Conservation (phyloP, 2,113 vertebrate species). For the Scomber colias region DNA sequence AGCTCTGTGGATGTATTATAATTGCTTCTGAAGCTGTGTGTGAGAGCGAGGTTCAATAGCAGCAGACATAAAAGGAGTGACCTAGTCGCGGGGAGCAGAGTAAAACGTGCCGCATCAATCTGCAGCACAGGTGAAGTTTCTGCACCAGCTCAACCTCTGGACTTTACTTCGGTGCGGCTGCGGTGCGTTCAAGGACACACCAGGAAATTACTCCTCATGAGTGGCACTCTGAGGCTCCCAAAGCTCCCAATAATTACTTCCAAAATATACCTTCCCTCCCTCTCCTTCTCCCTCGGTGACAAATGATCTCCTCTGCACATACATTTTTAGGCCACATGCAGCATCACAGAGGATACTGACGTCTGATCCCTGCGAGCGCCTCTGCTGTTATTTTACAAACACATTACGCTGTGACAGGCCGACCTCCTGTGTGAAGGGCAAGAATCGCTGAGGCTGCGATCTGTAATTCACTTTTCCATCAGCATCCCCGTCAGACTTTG, state of each 20-base stretch:
- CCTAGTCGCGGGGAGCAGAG: slow-evolving; percentile 2
- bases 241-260: not conserved
- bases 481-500: not conserved
- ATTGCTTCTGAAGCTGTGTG: slow-evolving; percentile 32
- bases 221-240: slow-evolving; percentile 1
- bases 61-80: slow-evolving; percentile 28
- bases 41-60: slow-evolving; percentile 8
- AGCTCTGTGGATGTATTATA: slow-evolving; percentile 24
- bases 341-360: not conserved
- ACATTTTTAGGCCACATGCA: slow-evolving; percentile 27
- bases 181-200: slow-evolving; percentile 29
- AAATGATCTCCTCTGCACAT: slow-evolving; percentile 34
- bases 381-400: not conserved
- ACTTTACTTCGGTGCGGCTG: slow-evolving; percentile 8
- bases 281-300: not conserved
- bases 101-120: slow-evolving; percentile 13
- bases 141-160: not conserved
- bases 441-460: not conserved
- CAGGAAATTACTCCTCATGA: slow-evolving; percentile 8
- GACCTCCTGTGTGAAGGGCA: not conserved
- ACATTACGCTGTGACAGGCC: not conserved
- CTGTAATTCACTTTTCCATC: not conserved
- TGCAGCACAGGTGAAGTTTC: not conserved
- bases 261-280: not conserved
- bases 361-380: slow-evolving; percentile 30